Conservation (phyloP, 1,140 invertebrate species). For the Panagrolaimus sp. region DNA sequence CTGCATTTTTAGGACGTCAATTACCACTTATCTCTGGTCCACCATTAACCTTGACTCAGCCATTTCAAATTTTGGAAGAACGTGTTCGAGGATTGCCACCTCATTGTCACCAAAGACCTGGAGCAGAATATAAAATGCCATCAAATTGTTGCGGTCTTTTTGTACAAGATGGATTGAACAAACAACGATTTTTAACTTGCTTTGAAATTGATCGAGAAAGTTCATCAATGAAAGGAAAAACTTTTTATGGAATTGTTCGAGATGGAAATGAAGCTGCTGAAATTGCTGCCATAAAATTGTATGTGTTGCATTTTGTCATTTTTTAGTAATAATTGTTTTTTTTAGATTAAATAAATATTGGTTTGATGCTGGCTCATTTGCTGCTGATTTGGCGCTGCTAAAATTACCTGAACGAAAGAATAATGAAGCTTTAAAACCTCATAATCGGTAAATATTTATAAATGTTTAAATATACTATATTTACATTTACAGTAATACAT, state of each 20-base stretch:
- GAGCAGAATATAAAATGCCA: background rate
- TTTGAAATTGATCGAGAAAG: slow-evolving; percentile 4
- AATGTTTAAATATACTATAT: too few species aligned
- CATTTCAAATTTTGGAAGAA: slow-evolving; percentile 9
- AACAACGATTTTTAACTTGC: background rate
- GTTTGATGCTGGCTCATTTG: background rate
- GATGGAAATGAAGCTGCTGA: background rate
- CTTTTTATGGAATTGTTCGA: slow-evolving; percentile 5
- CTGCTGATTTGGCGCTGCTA: background rate
- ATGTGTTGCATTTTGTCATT: too few species aligned
- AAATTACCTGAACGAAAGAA: slow-evolving; percentile 1
- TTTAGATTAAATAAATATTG: slow-evolving; percentile 6
- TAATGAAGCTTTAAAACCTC: background rate
- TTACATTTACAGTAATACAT: background rate
- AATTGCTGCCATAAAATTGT: background rate
- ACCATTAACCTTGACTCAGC: background rate
- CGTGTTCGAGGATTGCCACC: background rate
- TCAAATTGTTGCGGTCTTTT: background rate
- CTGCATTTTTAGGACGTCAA: background rate
- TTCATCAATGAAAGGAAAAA: background rate
- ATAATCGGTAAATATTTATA: background rate
- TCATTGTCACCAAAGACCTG: background rate
- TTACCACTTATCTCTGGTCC: background rate
- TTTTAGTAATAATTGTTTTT: too few species aligned
- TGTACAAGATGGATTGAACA: background rate